These are phyloP conservation scores for Pimephales promelas DNA, from an alignment of 2,113 vertebrate genomes.

Conservation along the genomic window DNA sequence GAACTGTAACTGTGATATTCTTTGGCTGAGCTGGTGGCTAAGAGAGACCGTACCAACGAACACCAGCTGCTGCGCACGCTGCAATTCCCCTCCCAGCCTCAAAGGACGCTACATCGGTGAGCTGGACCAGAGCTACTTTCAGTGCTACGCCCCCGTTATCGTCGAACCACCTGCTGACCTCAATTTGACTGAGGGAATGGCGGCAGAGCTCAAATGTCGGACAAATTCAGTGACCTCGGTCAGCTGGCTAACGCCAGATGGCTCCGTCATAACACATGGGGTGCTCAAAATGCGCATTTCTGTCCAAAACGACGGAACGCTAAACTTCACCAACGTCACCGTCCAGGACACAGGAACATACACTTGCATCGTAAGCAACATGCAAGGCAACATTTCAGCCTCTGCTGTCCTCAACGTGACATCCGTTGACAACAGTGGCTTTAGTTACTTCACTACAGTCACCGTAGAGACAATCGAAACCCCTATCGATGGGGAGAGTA, in stretches of 20 bases:
- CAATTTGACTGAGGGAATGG: conserved; percentile 86
- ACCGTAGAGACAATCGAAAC: conserved; percentile 96
- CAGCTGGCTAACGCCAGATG: conserved; percentile 95
- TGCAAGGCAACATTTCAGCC: conserved; percentile 94
- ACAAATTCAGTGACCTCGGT: conserved; percentile 93
- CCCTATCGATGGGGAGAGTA: conserved; percentile 84
- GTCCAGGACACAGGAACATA: conserved; percentile 95
- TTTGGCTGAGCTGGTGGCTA: conserved; percentile 82
- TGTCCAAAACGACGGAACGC: conserved; percentile 92
- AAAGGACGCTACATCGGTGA: conserved; percentile 80
- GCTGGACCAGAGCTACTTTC: conserved; percentile 91
- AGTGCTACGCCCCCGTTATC: conserved; percentile 93
- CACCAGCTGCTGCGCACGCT: conserved; percentile 79
- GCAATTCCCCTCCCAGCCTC: conserved; percentile 69
- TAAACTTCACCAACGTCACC: conserved; percentile 95
- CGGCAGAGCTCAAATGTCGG: conserved; percentile 92
- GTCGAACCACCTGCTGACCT: conserved; percentile 89
- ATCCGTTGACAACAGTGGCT: conserved; percentile 87
- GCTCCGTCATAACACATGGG: conserved; percentile 92
- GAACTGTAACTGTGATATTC: conserved; percentile 81
- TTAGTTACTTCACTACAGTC: conserved; percentile 96
- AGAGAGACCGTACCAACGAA: conserved; percentile 78
- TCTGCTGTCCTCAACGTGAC: conserved; percentile 95
- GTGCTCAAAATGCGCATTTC: conserved; percentile 90
- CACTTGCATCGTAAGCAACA: conserved; percentile 97